These are phyloP conservation scores for Sebastes miniatus DNA, from an alignment of 2,797 vertebrate species.

Conservation along the genomic window DNA sequence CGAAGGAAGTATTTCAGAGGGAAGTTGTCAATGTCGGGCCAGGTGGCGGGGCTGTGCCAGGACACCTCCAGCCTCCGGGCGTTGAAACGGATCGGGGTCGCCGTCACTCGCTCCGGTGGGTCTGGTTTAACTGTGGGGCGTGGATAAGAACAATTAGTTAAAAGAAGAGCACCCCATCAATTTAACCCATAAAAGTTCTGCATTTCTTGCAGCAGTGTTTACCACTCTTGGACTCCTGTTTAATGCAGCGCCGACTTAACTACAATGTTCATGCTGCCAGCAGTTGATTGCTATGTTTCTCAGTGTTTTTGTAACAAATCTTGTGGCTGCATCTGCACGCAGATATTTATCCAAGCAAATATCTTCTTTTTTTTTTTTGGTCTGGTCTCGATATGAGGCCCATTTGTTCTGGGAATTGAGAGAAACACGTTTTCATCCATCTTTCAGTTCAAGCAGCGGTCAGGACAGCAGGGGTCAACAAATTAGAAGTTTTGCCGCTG, in stretches of 20 bases:
- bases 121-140: conserved; percentile 92
- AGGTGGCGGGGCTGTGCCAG: conserved; percentile 93
- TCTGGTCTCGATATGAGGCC: background rate
- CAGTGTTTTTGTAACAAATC: background rate
- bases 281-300: background rate
- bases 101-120: conserved; percentile 93
- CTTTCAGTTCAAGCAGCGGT: background rate
- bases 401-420: background rate
- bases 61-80: conserved; percentile 91
- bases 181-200: too few species aligned
- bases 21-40: conserved; percentile 95
- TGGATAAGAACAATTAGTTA: conserved; percentile 16
- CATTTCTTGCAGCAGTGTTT: background rate
- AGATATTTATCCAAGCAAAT: background rate
- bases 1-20: conserved; percentile 97
- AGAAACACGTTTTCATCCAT: background rate
- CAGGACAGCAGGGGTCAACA: background rate
- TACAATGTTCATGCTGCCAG: background rate
- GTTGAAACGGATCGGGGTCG: conserved; percentile 88
- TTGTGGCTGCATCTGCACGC: background rate
- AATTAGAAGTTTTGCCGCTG: background rate
- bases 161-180: background rate
- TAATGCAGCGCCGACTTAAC: accelerated
- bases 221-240: background rate
- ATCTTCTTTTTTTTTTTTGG: background rate